Evolutionary conservation across 2,113 vertebrate genomes (phyloP).

Genomic region (Lepus americanus): DNA sequence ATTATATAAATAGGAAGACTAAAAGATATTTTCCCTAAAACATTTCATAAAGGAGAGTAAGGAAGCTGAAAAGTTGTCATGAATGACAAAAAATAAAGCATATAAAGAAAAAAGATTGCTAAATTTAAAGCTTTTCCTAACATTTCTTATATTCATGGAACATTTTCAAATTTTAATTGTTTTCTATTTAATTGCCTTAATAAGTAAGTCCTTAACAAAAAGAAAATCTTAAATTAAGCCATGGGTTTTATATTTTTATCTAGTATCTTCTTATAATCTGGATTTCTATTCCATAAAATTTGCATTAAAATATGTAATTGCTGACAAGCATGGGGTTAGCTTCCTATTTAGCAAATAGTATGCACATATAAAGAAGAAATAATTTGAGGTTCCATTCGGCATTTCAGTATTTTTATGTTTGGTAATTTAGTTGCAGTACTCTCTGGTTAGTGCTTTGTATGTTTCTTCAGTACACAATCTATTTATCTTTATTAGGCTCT

Average conservation of each 20-base stretch:
- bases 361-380: neutral
- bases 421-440: constrained; percentile 77
- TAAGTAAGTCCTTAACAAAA: neutral
- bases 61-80: neutral
- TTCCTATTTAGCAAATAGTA: neutral
- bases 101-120: neutral
- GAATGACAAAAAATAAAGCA: neutral
- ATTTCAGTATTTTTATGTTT: constrained; percentile 70
- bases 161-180: neutral
- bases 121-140: constrained; percentile 37
- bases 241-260: neutral
- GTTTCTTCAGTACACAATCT: constrained; percentile 76
- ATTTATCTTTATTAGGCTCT: constrained; percentile 78
- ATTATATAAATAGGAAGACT: neutral
- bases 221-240: neutral
- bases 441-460: constrained; percentile 53
- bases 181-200: neutral
- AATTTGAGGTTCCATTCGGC: constrained; percentile 31
- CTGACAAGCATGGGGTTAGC: neutral
- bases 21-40: neutral
- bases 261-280: neutral
- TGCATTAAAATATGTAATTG: neutral
- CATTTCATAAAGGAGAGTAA: constrained; percentile 28
- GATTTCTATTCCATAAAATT: neutral
- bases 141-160: neutral